Base-by-base conservation (phyloP, 2,113 vertebrate species). In the Passer montanus region DNA sequence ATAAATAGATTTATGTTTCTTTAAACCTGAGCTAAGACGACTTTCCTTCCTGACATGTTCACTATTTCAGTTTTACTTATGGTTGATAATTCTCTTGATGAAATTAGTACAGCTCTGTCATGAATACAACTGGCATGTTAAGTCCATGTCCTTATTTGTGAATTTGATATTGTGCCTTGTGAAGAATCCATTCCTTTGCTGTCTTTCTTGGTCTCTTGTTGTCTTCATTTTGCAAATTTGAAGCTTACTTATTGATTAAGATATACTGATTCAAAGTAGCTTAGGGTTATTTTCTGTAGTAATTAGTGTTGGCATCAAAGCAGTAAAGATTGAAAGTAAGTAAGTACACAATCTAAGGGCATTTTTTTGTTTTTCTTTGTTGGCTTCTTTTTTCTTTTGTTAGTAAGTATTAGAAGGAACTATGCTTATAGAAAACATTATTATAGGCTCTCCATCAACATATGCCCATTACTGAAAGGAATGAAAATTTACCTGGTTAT, bases 171-270 rank as follows among this genome's bases (percentile, higher is more conserved):
- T 56, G 15, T 16, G 6, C 64, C 31, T 94, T 39, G 28, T 52
- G 64, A 91, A 60, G 60, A 72, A 84, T 58, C 22, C 26, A 50
- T 76, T 93, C 41, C 35, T n/a, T 89, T 64, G 14, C 33, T 89
- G 19, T 68, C 41, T 81, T 59, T 89, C 17, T 26, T 80, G 18
- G 23, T 50, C 11, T 85, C 26, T 28, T 17, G 4, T 68, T 81
- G 41, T 66, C 58, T 90, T 85, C 7, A 49, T 23, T 84, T 59
- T 52, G 33, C 22, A 87, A 31, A 84, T 79, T 35, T 50, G 37
- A 89, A 39, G 41, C 56, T 94, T 84, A 33, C 28, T 92, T 82
- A 74, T 67, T 91, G 91, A 94, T 96, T 83, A 69, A 87, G 84
- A 69, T 80, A 28, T 30, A 75, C 28, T 58, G 63, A 79, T 95